Evolutionary conservation across 2,888 invertebrate species (phyloP), one percentile per base, ranked within the genome.

Genomic region (Lordiphosa andalusiaca): DNA sequence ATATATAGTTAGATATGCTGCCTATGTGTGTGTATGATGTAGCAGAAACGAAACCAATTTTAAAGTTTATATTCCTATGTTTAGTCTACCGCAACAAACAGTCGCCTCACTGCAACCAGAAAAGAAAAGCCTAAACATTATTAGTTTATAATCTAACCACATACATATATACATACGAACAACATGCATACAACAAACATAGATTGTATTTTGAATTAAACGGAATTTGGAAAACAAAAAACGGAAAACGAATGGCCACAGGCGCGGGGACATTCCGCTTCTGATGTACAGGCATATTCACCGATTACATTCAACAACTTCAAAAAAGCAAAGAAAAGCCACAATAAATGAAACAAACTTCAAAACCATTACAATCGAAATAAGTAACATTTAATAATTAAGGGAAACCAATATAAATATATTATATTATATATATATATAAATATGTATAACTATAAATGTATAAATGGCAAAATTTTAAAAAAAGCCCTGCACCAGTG

Each of bases 401-500:
- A 82, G 77, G 53, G 61, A 53, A 67, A 44, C 38, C 25, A 55
- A 66, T 49, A 60, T 52, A 53, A 62, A 62, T 44, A 58, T 16
- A 16, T 16, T 44, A 58, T 16, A 16, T 16, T 16, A 16, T 16
- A 16, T 47, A 74, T 62, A 63, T 63, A 67, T 72, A 77, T 55
- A 59, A 41, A 66, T 68, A 78, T 73, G 63, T 56, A 57, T 44
- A 76, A 65, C 65, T 53, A 68, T 71, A 78, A 67, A 62, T 78
- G 76, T 80, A 73, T 80, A 80, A 80, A 80, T 82, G 76, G 83
- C 80, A 82, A 80, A 80, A 76, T 82, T 82, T 82, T 80, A 82
- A 68, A 67, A 60, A 66, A 35, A n/a, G 3, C 53, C 13, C 4
- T 25, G 25, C 25, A 25, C 25, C 25, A 7, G 6, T 7, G 7